Percentiles rank a stretch among this genome's conserved stretches.
phyloP scores from a whole-genome alignment of 2,797 vertebrate genomes.

The Gymnothorax javanicus region DNA sequence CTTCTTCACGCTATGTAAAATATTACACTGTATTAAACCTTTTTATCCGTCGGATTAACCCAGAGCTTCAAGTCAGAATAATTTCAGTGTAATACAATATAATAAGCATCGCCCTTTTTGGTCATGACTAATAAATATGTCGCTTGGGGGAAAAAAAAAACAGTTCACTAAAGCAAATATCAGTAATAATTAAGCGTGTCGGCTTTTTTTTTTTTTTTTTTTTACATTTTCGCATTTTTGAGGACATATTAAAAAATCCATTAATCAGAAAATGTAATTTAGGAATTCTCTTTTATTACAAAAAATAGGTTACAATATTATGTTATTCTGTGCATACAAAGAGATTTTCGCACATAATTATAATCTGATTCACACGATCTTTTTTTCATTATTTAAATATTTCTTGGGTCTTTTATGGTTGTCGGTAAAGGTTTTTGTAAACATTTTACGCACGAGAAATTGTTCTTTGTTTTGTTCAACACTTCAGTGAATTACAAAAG shows the following conservation, averaged over 20 bases:
- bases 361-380: not conserved
- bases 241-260: not conserved
- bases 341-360: not conserved
- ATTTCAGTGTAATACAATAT: not conserved
- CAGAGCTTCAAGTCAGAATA: not conserved
- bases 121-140: not conserved
- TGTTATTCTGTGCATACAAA: not conserved
- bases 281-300: not conserved
- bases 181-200: too few relatives aligned
- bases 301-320: not conserved
- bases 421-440: not conserved
- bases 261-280: too few relatives aligned
- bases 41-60: not conserved
- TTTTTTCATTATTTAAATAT: not conserved
- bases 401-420: not conserved
- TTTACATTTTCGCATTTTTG: too few relatives aligned
- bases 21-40: not conserved
- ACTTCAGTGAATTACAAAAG: conserved; percentile 6
- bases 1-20: not conserved
- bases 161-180: not conserved
- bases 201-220: too few relatives aligned
- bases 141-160: not conserved
- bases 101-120: not conserved
- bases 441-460: not conserved
- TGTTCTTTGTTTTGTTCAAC: not conserved